These are phyloP conservation scores for Microchirus variegatus DNA, from an alignment of 2,797 vertebrate genomes.

Conservation along the genomic window DNA sequence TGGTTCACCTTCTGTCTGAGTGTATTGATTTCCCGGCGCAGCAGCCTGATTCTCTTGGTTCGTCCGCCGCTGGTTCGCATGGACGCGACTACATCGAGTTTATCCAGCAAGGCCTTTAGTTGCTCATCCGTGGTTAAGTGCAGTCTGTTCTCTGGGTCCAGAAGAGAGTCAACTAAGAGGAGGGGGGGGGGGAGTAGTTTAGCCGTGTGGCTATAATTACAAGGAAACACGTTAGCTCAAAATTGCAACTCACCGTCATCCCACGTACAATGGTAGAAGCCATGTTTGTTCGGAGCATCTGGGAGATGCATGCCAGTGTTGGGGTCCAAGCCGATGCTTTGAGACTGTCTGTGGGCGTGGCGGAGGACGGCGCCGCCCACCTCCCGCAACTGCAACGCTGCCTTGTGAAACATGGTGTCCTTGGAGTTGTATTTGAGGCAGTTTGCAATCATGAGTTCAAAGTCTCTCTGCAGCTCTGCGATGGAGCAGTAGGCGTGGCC, in stretches of 20 bases:
- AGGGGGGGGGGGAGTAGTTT: not conserved
- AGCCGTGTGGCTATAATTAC: not conserved
- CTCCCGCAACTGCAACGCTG: constrained; percentile 91
- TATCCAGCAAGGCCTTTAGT: constrained; percentile 94
- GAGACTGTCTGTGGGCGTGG: constrained; percentile 92
- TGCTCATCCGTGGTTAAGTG: constrained; percentile 91
- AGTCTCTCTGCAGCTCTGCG: constrained; percentile 94
- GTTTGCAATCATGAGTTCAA: constrained; percentile 97
- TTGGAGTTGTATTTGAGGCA: constrained; percentile 99
- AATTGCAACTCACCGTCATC: constrained; percentile 89
- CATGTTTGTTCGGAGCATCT: constrained; percentile 87
- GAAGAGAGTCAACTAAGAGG: constrained; percentile 89
- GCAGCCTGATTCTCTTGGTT: constrained; percentile 90
- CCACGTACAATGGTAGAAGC: constrained; percentile 94
- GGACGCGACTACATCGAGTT: constrained; percentile 90
- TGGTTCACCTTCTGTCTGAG: constrained; percentile 87
- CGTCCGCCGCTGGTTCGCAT: constrained; percentile 93
- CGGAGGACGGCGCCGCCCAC: constrained; percentile 93
- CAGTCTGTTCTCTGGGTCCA: constrained; percentile 90
- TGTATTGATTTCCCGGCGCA: constrained; percentile 92
- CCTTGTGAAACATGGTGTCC: constrained; percentile 97
- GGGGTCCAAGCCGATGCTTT: constrained; percentile 91
- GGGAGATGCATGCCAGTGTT: constrained; percentile 91
- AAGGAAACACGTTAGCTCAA: not conserved
- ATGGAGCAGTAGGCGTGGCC: constrained; percentile 92